A percentile compares a stretch with the other conserved stretches of the same genome.
phyloP scores from a whole-genome alignment of 2,113 vertebrate genomes.

The Antechinus flavipes region DNA sequence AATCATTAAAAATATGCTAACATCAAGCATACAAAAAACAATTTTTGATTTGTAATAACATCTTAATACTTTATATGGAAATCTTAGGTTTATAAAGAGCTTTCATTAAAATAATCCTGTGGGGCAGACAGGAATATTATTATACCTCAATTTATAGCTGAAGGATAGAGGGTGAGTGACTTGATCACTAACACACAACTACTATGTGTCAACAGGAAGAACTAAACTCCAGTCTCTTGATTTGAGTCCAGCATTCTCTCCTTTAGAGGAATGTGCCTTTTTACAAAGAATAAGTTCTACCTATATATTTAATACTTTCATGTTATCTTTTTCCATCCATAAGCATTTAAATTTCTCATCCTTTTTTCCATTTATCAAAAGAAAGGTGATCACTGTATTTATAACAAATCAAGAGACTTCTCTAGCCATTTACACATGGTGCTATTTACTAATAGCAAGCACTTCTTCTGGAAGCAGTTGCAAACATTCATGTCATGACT shows the following conservation, averaged over 20 bases:
- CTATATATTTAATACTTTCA: neutral
- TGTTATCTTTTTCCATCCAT: neutral
- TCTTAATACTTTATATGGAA: neutral
- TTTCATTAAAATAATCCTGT: neutral
- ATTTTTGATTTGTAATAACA: neutral
- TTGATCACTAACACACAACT: neutral
- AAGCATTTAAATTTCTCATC: constrained; percentile 21
- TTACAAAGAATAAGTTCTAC: neutral
- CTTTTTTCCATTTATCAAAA: constrained; percentile 21
- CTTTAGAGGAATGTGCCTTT: neutral
- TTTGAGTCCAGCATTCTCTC: neutral
- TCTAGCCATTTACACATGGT: neutral
- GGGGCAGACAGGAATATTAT: neutral
- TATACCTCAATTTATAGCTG: neutral
- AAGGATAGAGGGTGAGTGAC: neutral
- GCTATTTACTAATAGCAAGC: neutral
- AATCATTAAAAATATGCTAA: neutral
- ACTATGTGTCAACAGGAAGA: neutral
- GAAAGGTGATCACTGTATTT: neutral
- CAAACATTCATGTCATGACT: neutral
- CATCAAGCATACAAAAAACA: neutral
- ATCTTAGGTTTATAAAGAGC: neutral
- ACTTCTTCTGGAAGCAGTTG: constrained; percentile 1
- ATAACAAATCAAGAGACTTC: constrained; percentile 32
- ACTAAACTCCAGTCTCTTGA: neutral